phyloP scores from a whole-genome alignment of 2,888 invertebrate species.

The Meganola albula region DNA sequence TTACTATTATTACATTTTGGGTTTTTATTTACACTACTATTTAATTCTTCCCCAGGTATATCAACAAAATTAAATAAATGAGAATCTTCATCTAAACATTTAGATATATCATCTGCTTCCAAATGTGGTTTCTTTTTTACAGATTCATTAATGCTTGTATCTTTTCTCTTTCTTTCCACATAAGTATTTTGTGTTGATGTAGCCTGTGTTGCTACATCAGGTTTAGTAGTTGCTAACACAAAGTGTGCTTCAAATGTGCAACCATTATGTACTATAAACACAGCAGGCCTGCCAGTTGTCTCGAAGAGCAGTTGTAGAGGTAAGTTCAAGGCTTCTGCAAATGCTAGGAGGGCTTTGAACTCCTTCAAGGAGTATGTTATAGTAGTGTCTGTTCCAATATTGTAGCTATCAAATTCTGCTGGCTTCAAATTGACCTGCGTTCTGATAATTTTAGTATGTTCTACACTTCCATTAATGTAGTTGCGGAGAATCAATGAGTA shows the following conservation, averaged over 20 bases:
- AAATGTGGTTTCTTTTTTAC: constrained; percentile 60
- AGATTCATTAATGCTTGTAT: constrained; percentile 32
- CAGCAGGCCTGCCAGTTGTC: constrained; percentile 85
- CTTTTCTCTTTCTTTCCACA: constrained; percentile 47
- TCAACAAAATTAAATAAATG: constrained; percentile 70
- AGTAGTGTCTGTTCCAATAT: constrained; percentile 80
- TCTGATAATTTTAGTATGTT: constrained; percentile 83
- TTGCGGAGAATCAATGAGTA: constrained; percentile 84
- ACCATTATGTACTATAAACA: constrained; percentile 84
- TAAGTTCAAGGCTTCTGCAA: constrained; percentile 85
- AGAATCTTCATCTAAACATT: constrained; percentile 67
- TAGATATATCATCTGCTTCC: constrained; percentile 53
- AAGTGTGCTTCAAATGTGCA: constrained; percentile 87
- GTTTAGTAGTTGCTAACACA: constrained; percentile 86
- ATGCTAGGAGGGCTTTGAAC: constrained; percentile 85
- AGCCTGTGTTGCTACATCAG: constrained; percentile 63
- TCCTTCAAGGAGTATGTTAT: constrained; percentile 93
- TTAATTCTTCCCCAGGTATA: constrained; percentile 48
- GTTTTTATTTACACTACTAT: constrained; percentile 27
- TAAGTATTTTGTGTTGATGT: constrained; percentile 61
- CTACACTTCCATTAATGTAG: constrained; percentile 82
- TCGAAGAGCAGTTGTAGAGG: constrained; percentile 86
- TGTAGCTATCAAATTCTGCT: constrained; percentile 84
- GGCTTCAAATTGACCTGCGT: constrained; percentile 86
- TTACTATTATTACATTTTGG: constrained; percentile 18